Base-by-base conservation (phyloP, 2,797 vertebrate species). In the Arctocebus calabarensis region DNA sequence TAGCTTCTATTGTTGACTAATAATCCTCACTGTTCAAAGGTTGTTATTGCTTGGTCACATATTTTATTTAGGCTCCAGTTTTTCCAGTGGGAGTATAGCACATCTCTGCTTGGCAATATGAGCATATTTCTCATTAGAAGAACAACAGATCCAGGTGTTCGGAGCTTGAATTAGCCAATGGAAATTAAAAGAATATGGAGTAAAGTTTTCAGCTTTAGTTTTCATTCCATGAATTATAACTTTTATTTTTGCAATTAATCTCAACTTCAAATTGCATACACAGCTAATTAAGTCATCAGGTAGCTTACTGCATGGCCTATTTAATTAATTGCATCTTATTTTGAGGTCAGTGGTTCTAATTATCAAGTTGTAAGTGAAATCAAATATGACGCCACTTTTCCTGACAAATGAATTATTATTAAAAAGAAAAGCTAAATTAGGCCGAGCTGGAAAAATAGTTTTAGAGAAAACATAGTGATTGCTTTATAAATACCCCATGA, bases 291-390 rank as follows among this genome's bases (percentile, higher is more conserved):
- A 93, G 57, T 55, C 57, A 93, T 62, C 90, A 94, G 90, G 87
- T 96, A 81, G 73, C 48, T 90, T 89, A 91, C 82, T 83, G 29
- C 4, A 45, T 16, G 95, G 61, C 37, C 20, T 84, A 62, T 91
- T 95, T 96, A 89, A 96, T 88, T 82, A 83, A 77, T 88, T 88
- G 32, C 48, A 78, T 87, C 71, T 96, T 95, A 78, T 91, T 96
- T 90, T 90, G 94, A 94, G 79, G 79, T 77, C 57, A 78, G 84
- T 93, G 29, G 43, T 94, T 93, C 5, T 97, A 95, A 96, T 90
- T 93, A 95, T 74, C 91, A 91, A 89, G 66, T 89, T 97, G 43
- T 23, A 93, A 91, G 43, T 78, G 73, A 89, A 96, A 94, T 95
- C 87, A 95, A 95, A 84, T 84, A 78, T 73, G 84, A 96, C 71